Percentiles rank a stretch among this genome's conserved stretches.
Conservation (phyloP, 2,113 vertebrate species). For the Pelusios castaneus region DNA sequence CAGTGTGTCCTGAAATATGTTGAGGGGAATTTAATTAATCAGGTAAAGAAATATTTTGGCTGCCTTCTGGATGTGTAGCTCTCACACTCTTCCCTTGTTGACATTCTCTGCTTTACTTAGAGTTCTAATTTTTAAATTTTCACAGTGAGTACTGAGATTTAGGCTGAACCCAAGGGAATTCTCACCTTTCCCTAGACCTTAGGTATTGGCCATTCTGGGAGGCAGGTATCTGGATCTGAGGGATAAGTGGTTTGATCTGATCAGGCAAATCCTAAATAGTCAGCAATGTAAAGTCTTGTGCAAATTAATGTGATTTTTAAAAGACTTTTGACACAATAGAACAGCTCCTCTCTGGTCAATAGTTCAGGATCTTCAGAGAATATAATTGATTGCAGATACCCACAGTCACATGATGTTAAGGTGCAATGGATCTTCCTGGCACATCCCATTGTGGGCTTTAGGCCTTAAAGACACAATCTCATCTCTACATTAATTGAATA, state of each 20-base stretch:
- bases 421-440: background rate
- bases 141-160: background rate
- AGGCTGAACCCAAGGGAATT: background rate
- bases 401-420: background rate
- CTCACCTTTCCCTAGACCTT: background rate
- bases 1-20: constrained; percentile 80
- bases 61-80: background rate
- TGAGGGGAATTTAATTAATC: constrained; percentile 73
- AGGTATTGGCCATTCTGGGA: background rate
- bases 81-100: background rate
- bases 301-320: background rate
- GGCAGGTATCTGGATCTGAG: background rate
- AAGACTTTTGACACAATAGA: background rate
- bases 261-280: background rate
- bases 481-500: background rate
- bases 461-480: background rate
- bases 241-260: background rate
- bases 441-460: background rate
- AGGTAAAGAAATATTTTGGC: constrained; percentile 74
- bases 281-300: background rate
- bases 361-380: background rate
- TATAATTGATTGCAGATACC: background rate
- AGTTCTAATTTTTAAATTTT: background rate
- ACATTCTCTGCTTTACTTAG: background rate
- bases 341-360: background rate